Conservation (phyloP, 53 echinoderm and acorn worm species). For the Paracentrotus lividus region DNA sequence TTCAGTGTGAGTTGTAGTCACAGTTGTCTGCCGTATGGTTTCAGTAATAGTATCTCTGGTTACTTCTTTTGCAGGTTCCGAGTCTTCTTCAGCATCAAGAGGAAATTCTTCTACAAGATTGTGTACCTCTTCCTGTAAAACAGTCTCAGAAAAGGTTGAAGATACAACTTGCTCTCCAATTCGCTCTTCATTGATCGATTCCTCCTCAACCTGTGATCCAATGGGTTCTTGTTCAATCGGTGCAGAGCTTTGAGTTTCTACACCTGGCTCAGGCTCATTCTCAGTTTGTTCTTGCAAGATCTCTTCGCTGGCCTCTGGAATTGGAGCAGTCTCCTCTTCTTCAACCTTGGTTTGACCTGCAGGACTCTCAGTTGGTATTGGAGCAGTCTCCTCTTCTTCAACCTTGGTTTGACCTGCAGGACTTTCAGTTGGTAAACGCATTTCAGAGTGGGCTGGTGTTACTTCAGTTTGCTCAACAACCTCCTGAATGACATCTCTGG, state of each 20-base stretch:
- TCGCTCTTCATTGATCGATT: constrained; percentile 24
- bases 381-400: not conserved
- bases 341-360: not conserved
- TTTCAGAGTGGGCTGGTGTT: constrained; percentile 30
- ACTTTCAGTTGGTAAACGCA: not conserved
- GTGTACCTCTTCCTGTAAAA: constrained; percentile 34
- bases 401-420: not conserved
- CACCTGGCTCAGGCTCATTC: not conserved
- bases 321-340: not conserved
- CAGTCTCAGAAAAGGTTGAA: not conserved
- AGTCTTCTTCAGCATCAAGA: not conserved
- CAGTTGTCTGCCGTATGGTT: constrained; percentile 70
- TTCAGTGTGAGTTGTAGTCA: constrained; percentile 63
- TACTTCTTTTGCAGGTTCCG: constrained; percentile 7
- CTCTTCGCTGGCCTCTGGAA: not conserved
- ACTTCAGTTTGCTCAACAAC: constrained; percentile 53
- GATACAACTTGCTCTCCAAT: constrained; percentile 38
- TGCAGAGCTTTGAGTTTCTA: constrained; percentile 24
- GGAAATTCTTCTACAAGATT: constrained; percentile 8
- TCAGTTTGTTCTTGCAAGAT: not conserved
- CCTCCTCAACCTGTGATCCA: not conserved
- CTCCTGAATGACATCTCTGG: constrained; percentile 37
- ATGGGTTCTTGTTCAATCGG: constrained; percentile 38
- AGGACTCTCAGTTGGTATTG: not conserved
- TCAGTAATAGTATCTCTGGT: not conserved